Conservation (phyloP, 2,888 invertebrate genomes). For the Sphinx pinastri region DNA sequence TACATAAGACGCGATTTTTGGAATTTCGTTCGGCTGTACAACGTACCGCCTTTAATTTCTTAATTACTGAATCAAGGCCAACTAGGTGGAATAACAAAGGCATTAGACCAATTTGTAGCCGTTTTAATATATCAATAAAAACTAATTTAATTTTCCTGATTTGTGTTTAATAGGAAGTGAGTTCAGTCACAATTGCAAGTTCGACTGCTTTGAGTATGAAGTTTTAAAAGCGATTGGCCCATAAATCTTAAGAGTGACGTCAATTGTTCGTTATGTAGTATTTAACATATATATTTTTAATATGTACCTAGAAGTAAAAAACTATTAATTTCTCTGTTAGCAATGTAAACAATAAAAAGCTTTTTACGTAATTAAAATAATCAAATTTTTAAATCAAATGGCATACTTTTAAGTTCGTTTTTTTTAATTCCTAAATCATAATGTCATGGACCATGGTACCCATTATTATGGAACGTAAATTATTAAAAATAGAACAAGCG, state of each 20-base stretch:
- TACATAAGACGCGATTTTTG: background rate
- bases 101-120: slow-evolving; percentile 42
- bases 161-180: slow-evolving; percentile 6
- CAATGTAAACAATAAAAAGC: no score
- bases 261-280: no score
- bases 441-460: background rate
- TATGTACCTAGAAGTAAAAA: no score
- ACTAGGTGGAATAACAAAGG: slow-evolving; percentile 45
- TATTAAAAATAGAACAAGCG: background rate
- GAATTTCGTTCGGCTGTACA: slow-evolving; percentile 33
- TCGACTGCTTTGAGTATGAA: background rate
- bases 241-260: background rate
- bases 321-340: no score
- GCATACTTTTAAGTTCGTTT: no score
- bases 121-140: slow-evolving; percentile 11
- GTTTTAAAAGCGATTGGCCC: background rate
- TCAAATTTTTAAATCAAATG: no score
- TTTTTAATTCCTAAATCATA: background rate
- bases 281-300: no score
- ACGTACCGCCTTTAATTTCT: slow-evolving; percentile 46
- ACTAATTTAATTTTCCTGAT: background rate
- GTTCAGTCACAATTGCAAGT: background rate
- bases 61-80: slow-evolving; percentile 53
- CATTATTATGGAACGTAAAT: background rate
- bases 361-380: no score